Percentiles rank a stretch among this genome's conserved stretches.
Conservation (phyloP, 1,140 invertebrate genomes). For the Pollicipes pollicipes region DNA sequence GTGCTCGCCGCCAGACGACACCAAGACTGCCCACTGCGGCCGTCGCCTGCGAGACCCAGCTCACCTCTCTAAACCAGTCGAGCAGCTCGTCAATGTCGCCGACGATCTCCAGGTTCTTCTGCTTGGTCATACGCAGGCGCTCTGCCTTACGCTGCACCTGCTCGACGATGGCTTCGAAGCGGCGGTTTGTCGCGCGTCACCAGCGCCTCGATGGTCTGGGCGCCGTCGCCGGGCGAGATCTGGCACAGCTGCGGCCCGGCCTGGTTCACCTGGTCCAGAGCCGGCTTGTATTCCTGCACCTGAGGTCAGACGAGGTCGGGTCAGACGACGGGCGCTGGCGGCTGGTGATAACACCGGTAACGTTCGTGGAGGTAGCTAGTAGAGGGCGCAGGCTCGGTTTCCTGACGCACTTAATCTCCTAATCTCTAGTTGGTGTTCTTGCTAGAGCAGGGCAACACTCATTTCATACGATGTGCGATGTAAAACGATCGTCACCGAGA, state of each 20-base stretch:
- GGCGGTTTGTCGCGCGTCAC: conserved; percentile 76
- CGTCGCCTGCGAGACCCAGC: too few species aligned
- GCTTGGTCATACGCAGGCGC: conserved; percentile 68
- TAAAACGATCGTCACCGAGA: too few species aligned
- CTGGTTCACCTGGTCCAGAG: conserved; percentile 72
- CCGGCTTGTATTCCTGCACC: conserved; percentile 53
- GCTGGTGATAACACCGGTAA: too few species aligned
- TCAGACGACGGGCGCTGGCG: too few species aligned
- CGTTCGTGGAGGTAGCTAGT: too few species aligned
- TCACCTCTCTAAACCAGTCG: conserved; percentile 84
- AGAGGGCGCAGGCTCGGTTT: too few species aligned
- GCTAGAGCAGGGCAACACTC: too few species aligned
- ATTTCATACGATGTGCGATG: too few species aligned
- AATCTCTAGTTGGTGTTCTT: too few species aligned
- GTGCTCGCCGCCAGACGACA: too few species aligned
- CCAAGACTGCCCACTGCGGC: too few species aligned
- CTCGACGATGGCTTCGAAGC: conserved; percentile 86
- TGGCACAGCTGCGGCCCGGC: conserved; percentile 80
- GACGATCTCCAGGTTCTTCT: conserved; percentile 67
- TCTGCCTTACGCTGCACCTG: conserved; percentile 87
- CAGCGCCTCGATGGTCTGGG: conserved; percentile 78
- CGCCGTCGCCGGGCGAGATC: conserved; percentile 72
- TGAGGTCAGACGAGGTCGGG: background rate
- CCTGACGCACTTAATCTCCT: too few species aligned
- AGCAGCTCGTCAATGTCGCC: conserved; percentile 84